Evolutionary conservation across 2,888 invertebrate genomes (phyloP), one percentile per base, ranked within the genome.

Genomic region (Troides helena): DNA sequence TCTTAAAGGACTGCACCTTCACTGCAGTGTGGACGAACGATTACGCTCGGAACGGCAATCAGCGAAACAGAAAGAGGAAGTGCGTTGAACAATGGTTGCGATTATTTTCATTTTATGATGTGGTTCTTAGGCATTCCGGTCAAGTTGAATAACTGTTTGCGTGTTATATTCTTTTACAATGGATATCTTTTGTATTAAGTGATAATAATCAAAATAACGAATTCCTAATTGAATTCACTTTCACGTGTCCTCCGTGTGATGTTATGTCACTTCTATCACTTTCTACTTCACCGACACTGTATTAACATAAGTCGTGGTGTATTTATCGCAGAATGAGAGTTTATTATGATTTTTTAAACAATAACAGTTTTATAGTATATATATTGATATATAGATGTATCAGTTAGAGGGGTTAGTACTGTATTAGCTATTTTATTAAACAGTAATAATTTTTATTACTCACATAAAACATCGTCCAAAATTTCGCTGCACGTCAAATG

Each of bases 21-120:
- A 21, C 57, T 57, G 18, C 57, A 8, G 23, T 21, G 57, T 57
- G 57, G 21, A 18, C 59, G 59, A 57, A 23, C 30, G 30, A 30
- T 36, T 12, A 68, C 58, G 58, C 30, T n/a, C 56, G 14, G 39
- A 43, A 61, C 21, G 50, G n/a, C 36, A 67, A 53, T 21, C 12
- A 61, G 43, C 61, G 57, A 61, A 39, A 43, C 36, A 43, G 61
- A 61, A 61, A 61, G 39, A 63, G 23, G 61, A 61, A 43, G 39
- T 39, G 39, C 39, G 39, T 39, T n/a, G 57, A 57, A 57, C 57
- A 57, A 57, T 57, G 57, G 57, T 21, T 12, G n/a, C 57, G 21
- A 57, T 57, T 57, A 57, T 57, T 57, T 57, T 57, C 21, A 21
- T 57, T 57, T 57, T 57, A 21, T 21, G 18, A 21, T 18, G n/a